Evolutionary conservation across 2,888 invertebrate genomes (phyloP).

Genomic region (Aporophyla lueneburgensis): DNA sequence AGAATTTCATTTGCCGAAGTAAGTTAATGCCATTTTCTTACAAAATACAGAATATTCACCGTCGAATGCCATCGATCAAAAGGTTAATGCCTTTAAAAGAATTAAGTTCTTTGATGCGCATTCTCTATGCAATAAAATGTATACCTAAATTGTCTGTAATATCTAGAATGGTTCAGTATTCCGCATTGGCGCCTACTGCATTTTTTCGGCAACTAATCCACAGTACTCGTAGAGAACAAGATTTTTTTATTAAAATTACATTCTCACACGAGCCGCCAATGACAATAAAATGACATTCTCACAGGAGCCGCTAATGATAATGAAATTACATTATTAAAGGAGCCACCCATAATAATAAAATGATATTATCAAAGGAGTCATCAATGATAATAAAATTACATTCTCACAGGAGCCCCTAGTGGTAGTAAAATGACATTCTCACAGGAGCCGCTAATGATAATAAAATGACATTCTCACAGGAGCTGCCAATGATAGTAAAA

Average conservation of each 20-base stretch:
- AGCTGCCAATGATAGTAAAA: conserved; percentile 51
- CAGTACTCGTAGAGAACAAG: too few relatives aligned
- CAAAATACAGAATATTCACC: neutral
- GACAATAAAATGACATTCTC: neutral
- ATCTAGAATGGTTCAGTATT: neutral
- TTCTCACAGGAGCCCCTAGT: neutral
- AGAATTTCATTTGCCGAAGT: conserved; percentile 52
- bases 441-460: neutral
- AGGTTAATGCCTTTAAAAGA: neutral
- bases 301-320: neutral
- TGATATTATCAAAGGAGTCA: neutral
- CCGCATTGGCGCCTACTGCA: neutral
- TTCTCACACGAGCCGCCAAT: neutral
- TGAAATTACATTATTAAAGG: neutral
- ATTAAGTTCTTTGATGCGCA: neutral
- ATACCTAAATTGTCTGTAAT: neutral
- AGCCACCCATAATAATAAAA: neutral
- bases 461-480: conserved; percentile 42
- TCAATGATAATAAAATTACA: neutral
- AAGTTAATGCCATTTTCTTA: neutral
- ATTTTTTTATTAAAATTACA: neutral
- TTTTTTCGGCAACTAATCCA: neutral
- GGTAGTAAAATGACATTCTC: neutral
- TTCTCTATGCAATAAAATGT: neutral
- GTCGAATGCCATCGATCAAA: neutral